These are phyloP conservation scores for Aramus guarauna DNA, from an alignment of 2,113 vertebrate genomes.

Conservation along the genomic window DNA sequence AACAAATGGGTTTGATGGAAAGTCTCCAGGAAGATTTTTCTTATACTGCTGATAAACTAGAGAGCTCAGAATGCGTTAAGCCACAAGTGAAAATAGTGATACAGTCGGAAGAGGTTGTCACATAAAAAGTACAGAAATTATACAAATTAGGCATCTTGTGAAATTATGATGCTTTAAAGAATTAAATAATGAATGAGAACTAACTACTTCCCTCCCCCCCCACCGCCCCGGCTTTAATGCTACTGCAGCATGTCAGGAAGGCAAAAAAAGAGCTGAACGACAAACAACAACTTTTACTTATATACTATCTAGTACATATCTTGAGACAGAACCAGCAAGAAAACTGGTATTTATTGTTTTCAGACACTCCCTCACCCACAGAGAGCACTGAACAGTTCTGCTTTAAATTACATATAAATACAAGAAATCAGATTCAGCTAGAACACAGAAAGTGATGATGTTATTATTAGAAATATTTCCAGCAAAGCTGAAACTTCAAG, in stretches of 20 bases:
- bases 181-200: neutral
- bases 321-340: neutral
- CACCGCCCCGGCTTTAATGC: neutral
- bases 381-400: neutral
- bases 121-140: neutral
- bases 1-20: constrained; percentile 57
- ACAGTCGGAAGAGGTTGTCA: neutral
- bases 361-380: neutral
- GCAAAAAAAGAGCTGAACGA: neutral
- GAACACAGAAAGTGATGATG: neutral
- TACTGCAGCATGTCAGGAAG: neutral
- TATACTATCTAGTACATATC: neutral
- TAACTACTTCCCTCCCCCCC: neutral
- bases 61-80: neutral
- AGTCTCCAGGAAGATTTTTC: constrained; percentile 40
- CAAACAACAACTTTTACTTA: neutral
- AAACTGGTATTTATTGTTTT: neutral
- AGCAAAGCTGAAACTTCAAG: neutral
- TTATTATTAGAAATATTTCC: neutral
- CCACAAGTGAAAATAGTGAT: neutral
- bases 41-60: neutral
- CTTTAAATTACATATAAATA: neutral
- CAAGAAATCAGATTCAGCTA: neutral
- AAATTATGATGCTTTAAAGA: neutral
- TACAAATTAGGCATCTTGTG: neutral